Percentiles rank a stretch among this genome's conserved stretches.
Evolutionary conservation across 2,797 vertebrate species (phyloP).

Genomic region (Galagoides demidoff): DNA sequence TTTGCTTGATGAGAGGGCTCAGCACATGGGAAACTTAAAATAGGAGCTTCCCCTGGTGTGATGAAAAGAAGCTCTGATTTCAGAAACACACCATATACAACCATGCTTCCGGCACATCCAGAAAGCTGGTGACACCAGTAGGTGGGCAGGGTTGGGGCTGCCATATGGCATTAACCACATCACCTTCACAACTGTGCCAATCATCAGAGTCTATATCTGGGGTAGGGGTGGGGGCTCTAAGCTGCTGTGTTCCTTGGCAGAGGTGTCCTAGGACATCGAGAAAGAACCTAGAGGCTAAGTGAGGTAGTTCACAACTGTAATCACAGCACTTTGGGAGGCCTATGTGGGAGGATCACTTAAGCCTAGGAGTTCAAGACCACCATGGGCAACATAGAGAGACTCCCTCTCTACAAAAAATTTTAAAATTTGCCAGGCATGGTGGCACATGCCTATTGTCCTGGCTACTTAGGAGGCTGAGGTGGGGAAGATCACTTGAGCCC

Average conservation of each 20-base stretch:
- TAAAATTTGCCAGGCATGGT: neutral
- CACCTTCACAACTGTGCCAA: neutral
- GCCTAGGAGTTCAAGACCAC: neutral
- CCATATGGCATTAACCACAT: neutral
- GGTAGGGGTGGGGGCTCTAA: neutral
- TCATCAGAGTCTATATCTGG: neutral
- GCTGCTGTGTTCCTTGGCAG: neutral
- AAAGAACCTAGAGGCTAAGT: neutral
- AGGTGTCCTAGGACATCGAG: neutral
- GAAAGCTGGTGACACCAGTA: neutral
- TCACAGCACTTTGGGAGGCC: neutral
- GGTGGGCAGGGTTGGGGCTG: neutral
- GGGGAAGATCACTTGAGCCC: neutral
- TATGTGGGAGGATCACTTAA: neutral
- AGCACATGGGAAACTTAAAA: conserved; percentile 78
- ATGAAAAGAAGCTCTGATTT: conserved; percentile 55
- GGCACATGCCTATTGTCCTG: neutral
- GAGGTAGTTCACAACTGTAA: neutral
- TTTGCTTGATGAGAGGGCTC: conserved; percentile 67
- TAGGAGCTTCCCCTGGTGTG: conserved; percentile 60
- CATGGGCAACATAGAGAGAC: neutral
- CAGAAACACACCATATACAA: neutral
- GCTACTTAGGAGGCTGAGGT: neutral
- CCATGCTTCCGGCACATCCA: neutral
- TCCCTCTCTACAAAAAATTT: neutral